Evolutionary conservation across 2,797 vertebrate species (phyloP), one percentile per base, ranked within the genome.

Genomic region (Sphenodon punctatus): DNA sequence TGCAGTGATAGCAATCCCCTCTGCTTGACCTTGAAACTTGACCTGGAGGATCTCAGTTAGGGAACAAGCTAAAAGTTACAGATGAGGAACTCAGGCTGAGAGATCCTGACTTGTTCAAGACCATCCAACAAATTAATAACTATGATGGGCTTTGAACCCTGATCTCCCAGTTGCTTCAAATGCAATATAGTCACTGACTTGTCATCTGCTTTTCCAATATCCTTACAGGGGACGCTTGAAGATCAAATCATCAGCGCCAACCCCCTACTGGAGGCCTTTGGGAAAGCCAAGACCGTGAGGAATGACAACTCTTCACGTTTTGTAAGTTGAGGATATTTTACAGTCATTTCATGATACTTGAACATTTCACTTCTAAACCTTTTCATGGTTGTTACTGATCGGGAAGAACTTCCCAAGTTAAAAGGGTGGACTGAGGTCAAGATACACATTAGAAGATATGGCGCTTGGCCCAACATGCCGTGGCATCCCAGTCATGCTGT

Each of bases 241-340:
- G 94, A 95, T 87, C 93, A 95, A 63, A 96, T 95, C 76, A 93
- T 96, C 85, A 95, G 94, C 0, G 89, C 95, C 49, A 96, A 96
- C 74, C 95, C 93, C 0, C 67, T 96, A 53, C 89, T 96, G 75
- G 95, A 96, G 89, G 95, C 95, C 75, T 96, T 96, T 0, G 94
- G 94, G 8, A 96, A 96, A 0, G 95, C 95, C 88, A 96, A 96
- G 90, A 96, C 96, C 0, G 90, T 95, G 86, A 92, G 95, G 39
- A 96, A 96, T 0, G 96, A 96, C 90, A 96, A 95, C 85, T 96
- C 95, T 3, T 96, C 94, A 0, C 91, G 92, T 61, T 96, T 96
- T 73, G 95, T 96, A 89, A 94, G 94, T 93, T 1, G n/a, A 3
- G 4, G 19, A 43, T 14, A 38, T 8, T 14, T 43, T 74, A 63